A percentile compares a stretch with the other conserved stretches of the same genome.
These are phyloP conservation scores for Syrmaticus mikado DNA, from an alignment of 2,113 vertebrate genomes.

Conservation along the genomic window DNA sequence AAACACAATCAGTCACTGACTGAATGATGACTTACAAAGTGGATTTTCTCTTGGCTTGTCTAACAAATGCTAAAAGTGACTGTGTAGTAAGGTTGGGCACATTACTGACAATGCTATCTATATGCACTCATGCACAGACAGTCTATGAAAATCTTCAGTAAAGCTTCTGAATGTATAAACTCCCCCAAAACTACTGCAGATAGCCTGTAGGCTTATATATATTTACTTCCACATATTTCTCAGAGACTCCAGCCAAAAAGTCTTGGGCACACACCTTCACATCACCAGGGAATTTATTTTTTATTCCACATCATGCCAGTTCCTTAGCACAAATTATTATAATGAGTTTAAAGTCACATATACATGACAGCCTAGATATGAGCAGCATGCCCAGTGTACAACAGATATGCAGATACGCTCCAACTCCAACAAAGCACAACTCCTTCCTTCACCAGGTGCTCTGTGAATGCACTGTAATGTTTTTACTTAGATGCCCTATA, in stretches of 20 bases:
- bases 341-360: not conserved
- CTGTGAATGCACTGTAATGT: not conserved
- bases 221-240: not conserved
- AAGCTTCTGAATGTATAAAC: not conserved
- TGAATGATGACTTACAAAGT: conserved; percentile 11
- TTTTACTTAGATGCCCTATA: not conserved
- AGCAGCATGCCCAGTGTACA: rapidly evolving
- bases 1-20: conserved; percentile 23
- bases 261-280: not conserved
- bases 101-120: not conserved
- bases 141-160: not conserved
- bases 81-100: not conserved
- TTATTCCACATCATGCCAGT: not conserved
- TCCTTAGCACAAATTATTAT: not conserved
- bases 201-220: not conserved
- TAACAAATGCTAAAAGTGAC: conserved; percentile 39
- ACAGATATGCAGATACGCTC: rapidly evolving
- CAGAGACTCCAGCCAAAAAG: not conserved
- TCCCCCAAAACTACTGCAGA: not conserved
- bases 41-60: not conserved
- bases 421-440: rapidly evolving
- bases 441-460: not conserved
- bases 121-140: not conserved
- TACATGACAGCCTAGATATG: not conserved
- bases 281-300: not conserved